Base-by-base conservation (phyloP, 1,140 invertebrate genomes). In the Aphidius ervi region DNA sequence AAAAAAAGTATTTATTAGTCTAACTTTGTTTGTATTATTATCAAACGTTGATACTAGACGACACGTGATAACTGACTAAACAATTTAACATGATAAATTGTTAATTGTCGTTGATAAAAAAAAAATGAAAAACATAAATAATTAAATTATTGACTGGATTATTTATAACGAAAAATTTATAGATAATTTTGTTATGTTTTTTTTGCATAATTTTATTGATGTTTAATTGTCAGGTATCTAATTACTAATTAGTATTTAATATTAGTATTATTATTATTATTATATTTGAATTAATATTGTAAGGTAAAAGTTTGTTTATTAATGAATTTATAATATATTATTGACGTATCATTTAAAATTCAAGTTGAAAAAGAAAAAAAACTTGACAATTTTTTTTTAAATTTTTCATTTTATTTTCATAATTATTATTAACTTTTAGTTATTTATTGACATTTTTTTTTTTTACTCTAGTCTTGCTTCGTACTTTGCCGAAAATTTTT, bases 121-220 rank as follows among this genome's bases (percentile, higher is more conserved):
- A 47, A 16, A 6, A 47, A 47, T n/a, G 23, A 31, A 31, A 31
- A 31, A 31, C 23, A 31, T 5, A 48, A 6, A 48, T 3, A 48
- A 48, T 3, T 16, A 48, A 10, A 10, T 48, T 3, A 48, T 48
- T 48, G 7, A 16, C 6, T 23, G n/a, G 2, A n/a, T 48, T n/a
- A 23, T 48, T 48, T n/a, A 23, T 48, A n/a, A 54, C 6, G n/a
- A 57, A 57, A 57, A 16, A 47, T 57, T 31, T 31, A 31, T 31
- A 31, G 23, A 48, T 47, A 20, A 42, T 49, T 50, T 56, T 56
- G 59, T 61, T 61, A 56, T 23, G 53, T 50, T 61, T 56, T 56
- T 16, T 42, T 50, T 55, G 39, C 54, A 49, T 59, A 23, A 52
- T 59, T 59, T 60, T 60, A 60, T 60, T 31, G 39, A 55, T 60